Conservation (phyloP, 2,888 invertebrate genomes). For the Agonopterix subpropinquella region DNA sequence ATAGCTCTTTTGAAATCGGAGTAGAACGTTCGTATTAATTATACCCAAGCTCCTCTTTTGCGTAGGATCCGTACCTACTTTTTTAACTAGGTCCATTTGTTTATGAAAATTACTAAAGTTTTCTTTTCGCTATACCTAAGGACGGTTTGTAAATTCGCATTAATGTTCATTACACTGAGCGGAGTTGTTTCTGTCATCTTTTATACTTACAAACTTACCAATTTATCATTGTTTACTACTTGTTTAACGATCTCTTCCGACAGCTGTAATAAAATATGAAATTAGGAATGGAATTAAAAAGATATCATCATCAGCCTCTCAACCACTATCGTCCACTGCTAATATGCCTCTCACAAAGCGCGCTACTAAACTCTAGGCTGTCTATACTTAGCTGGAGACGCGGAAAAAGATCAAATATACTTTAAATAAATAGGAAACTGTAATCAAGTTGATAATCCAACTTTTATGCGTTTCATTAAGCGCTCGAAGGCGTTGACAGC, state of each 20-base stretch:
- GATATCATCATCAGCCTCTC: too few relatives aligned
- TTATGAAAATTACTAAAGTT: slow-evolving; percentile 26
- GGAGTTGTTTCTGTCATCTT: slow-evolving; percentile 16
- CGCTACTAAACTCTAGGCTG: too few relatives aligned
- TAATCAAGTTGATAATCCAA: slow-evolving; percentile 19
- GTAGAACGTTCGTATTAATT: too few relatives aligned
- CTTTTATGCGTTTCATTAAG: slow-evolving; percentile 47
- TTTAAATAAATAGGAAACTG: too few relatives aligned
- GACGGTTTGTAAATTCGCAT: slow-evolving; percentile 15
- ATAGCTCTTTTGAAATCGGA: too few relatives aligned
- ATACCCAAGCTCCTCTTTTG: too few relatives aligned
- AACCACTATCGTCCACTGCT: too few relatives aligned
- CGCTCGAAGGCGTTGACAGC: slow-evolving; percentile 18
- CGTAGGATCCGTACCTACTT: too few relatives aligned
- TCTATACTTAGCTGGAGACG: too few relatives aligned
- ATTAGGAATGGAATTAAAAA: slow-evolving; percentile 1
- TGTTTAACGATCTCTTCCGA: slow-evolving; percentile 1
- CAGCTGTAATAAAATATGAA: background rate
- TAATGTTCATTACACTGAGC: slow-evolving; percentile 20
- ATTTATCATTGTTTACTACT: slow-evolving; percentile 25
- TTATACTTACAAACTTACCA: too few relatives aligned
- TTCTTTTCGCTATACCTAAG: slow-evolving; percentile 8
- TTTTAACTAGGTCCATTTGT: slow-evolving; percentile 10
- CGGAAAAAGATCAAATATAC: too few relatives aligned
- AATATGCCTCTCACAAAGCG: too few relatives aligned